Evolutionary conservation across 2,113 vertebrate genomes (phyloP), one percentile per base, ranked within the genome.

Genomic region (Larimichthys crocea): DNA sequence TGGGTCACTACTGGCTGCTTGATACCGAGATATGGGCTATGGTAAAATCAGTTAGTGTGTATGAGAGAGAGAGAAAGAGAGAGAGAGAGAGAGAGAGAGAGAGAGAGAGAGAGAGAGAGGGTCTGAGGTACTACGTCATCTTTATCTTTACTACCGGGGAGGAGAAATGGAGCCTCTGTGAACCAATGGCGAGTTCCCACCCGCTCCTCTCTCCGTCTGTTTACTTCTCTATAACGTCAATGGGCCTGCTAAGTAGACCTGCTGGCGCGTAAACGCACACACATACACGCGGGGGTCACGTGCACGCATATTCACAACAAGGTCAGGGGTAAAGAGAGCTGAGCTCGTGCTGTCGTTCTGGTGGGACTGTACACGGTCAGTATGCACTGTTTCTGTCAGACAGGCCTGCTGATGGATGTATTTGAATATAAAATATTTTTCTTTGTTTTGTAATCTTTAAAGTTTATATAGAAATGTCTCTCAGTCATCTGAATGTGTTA

Each of bases 221-320:
- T 86, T 81, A 76, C 88, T 76, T 79, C 75, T 80, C 82, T 85
- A 88, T 85, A 85, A 88, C 80, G 83, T 84, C 86, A 88, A 75
- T 85, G 82, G 76, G 68, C 74, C 86, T 63, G 69, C 81, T 86
- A 82, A 89, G 75, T 72, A 87, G 83, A 78, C 76, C 74, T 56
- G 46, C 72, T 40, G 63, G 49, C 79, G 40, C 67, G 24, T 63
- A 19, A 46, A 6, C 65, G 31, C 61, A 11, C 29, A 3, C 62
- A 10, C 24, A 24, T 50, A 40, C 61, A 40, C 40, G 2, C 7
- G 40, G 17, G 5, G 24, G 49, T n/a, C 63, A 49, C n/a, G 50
- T 29, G 46, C 42, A 64, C 35, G 7, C 26, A 48, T 24, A 14
- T 24, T 14, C 62, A 52, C 65, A 60, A 17, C 55, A 81, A 75